A percentile compares a stretch with the other conserved stretches of the same genome.
These are phyloP conservation scores for Holothuria glaberrima DNA, from an alignment of 35 echinoderm and acorn worm species.

Conservation along the genomic window DNA sequence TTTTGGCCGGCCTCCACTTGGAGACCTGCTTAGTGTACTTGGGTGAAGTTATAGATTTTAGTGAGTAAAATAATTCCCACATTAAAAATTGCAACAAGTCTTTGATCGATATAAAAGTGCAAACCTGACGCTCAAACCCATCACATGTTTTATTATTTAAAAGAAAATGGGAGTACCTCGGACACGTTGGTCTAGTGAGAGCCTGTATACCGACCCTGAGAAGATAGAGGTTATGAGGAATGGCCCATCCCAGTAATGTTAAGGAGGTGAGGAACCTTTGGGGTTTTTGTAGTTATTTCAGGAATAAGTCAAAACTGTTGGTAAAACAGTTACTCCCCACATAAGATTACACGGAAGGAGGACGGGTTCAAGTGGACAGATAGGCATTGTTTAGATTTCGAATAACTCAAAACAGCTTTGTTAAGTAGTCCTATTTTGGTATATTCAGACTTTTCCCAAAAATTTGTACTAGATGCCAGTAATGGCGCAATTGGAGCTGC, in stretches of 20 bases:
- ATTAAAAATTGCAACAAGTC: conserved; percentile 15
- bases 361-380: background rate
- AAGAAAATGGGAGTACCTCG: conserved; percentile 33
- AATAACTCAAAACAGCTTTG: conserved; percentile 2
- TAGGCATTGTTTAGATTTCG: background rate
- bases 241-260: conserved; percentile 51
- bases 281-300: conserved; percentile 54
- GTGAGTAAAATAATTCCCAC: conserved; percentile 34
- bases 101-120: conserved; percentile 9
- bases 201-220: conserved; percentile 46
- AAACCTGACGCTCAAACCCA: conserved; percentile 39
- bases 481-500: conserved; percentile 16
- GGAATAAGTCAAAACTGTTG: conserved; percentile 58
- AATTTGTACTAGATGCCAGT: conserved; percentile 69
- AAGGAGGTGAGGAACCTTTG: conserved; percentile 59
- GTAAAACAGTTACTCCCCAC: background rate
- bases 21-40: conserved; percentile 59
- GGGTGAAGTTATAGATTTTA: conserved; percentile 64
- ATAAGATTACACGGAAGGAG: conserved; percentile 37
- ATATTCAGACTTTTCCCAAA: conserved; percentile 21
- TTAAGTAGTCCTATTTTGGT: conserved; percentile 35
- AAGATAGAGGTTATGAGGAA: conserved; percentile 44
- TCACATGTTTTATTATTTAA: conserved; percentile 57
- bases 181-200: conserved; percentile 49
- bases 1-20: conserved; percentile 45